Evolutionary conservation across 2,888 invertebrate species (phyloP), one percentile per base, ranked within the genome.

Genomic region (Amiota communis): DNA sequence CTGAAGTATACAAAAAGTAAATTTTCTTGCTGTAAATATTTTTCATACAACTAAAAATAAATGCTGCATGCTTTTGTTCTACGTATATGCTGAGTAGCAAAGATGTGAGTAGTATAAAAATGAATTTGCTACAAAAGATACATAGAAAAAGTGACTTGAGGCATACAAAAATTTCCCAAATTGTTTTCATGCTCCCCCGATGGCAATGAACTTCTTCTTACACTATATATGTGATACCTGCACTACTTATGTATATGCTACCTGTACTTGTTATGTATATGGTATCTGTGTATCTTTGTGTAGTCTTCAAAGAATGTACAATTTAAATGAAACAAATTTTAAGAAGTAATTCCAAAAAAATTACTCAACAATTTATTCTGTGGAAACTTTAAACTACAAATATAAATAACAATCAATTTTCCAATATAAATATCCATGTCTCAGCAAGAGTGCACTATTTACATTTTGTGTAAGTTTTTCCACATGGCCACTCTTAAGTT

Each of bases 111-210:
- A 53, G 36, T 53, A 53, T 68, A 68, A 68, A 53, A 51, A 12
- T 51, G 36, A 36, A 36, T 36, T 36, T 36, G 36, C 36, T 68
- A 68, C 67, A 68, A 53, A 59, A 59, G 17, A 59, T 20, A 20
- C 20, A 59, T 20, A 36, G 36, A 2, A 36, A 36, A 36, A 36
- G 59, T 20, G 9, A 59, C 59, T 15, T n/a, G 53, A 17, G 13
- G 20, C 67, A 51, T 23, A 68, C 67, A 68, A 68, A 68, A 68
- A 68, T 68, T 68, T 48, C 53, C 36, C 53, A 53, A 68, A 68
- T 68, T 68, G 67, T 68, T 68, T 68, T 68, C 67, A 53, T 68
- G 67, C 53, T 51, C 53, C 51, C 53, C 8, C 53, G 23, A 68
- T 68, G 67, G 67, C 67, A 68, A 68, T 68, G 67, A 68, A 68